Evolutionary conservation across 2,797 vertebrate species (phyloP).

Genomic region (Sebastes cheni): DNA sequence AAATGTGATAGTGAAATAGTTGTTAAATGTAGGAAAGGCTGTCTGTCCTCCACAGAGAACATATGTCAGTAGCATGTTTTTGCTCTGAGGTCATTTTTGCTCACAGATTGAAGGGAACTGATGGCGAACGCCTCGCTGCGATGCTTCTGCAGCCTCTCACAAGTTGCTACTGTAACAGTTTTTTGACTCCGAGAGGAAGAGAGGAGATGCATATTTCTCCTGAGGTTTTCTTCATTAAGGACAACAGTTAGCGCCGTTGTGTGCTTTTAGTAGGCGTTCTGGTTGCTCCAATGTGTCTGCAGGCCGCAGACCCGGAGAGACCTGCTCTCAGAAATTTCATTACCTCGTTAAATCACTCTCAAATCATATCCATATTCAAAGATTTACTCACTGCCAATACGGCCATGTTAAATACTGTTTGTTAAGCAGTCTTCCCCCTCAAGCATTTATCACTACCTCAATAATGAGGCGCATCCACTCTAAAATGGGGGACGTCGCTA

Average conservation of each 20-base stretch:
- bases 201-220: constrained; percentile 64
- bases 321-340: constrained; percentile 68
- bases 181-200: constrained; percentile 40
- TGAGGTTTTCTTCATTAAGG: constrained; percentile 69
- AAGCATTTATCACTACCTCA: constrained; percentile 62
- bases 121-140: constrained; percentile 54
- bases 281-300: constrained; percentile 59
- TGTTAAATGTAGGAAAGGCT: constrained; percentile 31
- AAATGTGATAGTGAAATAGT: neutral
- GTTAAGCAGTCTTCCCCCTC: constrained; percentile 49
- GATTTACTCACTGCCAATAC: constrained; percentile 54
- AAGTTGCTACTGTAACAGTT: constrained; percentile 58
- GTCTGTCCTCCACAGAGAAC: constrained; percentile 28
- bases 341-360: constrained; percentile 70
- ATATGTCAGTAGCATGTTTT: constrained; percentile 60
- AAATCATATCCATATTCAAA: constrained; percentile 71
- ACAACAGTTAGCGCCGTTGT: constrained; percentile 49
- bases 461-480: constrained; percentile 55
- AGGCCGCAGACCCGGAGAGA: constrained; percentile 61
- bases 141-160: constrained; percentile 56
- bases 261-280: constrained; percentile 54
- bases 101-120: constrained; percentile 54
- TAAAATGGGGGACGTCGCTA: constrained; percentile 52
- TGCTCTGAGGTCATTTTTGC: constrained; percentile 62
- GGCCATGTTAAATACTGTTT: constrained; percentile 50